Conservation (phyloP, 2,888 invertebrate genomes). For the Protodeltote pygarga region DNA sequence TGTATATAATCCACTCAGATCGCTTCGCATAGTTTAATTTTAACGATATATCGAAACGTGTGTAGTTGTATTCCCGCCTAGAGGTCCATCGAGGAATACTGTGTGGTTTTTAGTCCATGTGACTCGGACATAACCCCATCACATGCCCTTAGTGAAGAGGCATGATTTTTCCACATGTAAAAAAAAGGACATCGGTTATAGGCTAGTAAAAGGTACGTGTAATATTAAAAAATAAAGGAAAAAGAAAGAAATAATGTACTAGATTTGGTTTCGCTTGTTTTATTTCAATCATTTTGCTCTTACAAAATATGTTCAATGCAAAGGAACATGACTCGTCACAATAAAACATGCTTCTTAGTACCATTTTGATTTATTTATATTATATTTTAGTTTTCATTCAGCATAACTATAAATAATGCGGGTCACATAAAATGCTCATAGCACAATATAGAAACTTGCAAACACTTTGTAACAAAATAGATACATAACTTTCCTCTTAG, state of each 20-base stretch:
- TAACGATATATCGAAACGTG: too few relatives aligned
- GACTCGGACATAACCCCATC: too few relatives aligned
- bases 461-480: conserved; percentile 88
- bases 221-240: conserved; percentile 15
- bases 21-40: too few relatives aligned
- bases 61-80: too few relatives aligned
- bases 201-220: background rate
- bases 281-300: conserved; percentile 87
- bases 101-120: too few relatives aligned
- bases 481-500: conserved; percentile 83
- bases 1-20: too few relatives aligned
- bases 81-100: too few relatives aligned
- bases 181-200: too few relatives aligned
- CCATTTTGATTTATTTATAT: conserved; percentile 86
- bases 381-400: conserved; percentile 86
- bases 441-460: conserved; percentile 87
- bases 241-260: conserved; percentile 68
- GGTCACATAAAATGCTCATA: conserved; percentile 87
- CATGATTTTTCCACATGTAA: too few relatives aligned
- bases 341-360: conserved; percentile 87
- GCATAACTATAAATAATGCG: conserved; percentile 87
- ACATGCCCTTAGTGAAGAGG: too few relatives aligned
- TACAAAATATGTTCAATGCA: conserved; percentile 88
- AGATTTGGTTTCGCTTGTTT: conserved; percentile 86
- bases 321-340: conserved; percentile 87